Evolutionary conservation across 2,797 vertebrate species (phyloP).

Genomic region (Onychomys leucogaster): DNA sequence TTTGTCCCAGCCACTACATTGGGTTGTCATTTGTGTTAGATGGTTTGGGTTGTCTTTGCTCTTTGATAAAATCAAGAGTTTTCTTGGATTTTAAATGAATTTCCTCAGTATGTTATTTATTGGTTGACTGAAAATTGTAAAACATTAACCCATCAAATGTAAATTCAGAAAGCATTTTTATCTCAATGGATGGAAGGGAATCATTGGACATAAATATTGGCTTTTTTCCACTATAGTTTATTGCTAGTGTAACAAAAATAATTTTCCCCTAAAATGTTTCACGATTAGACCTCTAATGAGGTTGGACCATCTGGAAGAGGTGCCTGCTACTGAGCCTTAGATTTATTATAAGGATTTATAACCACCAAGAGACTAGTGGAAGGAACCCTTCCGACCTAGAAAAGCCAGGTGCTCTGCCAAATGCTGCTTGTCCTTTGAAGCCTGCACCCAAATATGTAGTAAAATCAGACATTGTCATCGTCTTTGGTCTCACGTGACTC

Average conservation of each 20-base stretch:
- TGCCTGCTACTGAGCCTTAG: not conserved
- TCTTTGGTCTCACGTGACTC: constrained; percentile 21
- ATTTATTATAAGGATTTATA: not conserved
- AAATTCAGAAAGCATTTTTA: constrained; percentile 45
- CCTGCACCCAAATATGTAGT: not conserved
- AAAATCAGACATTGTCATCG: constrained; percentile 32
- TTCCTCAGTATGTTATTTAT: not conserved
- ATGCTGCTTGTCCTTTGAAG: constrained; percentile 53
- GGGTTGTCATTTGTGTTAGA: not conserved
- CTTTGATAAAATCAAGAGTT: constrained; percentile 48
- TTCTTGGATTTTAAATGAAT: constrained; percentile 9
- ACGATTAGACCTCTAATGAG: not conserved
- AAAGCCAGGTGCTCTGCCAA: constrained; percentile 43
- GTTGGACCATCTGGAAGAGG: not conserved
- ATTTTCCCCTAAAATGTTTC: not conserved
- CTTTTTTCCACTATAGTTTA: constrained; percentile 10
- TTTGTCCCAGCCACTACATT: not conserved
- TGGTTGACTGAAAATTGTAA: not conserved
- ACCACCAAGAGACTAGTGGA: not conserved
- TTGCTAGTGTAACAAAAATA: constrained; percentile 22
- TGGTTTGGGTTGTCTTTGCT: constrained; percentile 4
- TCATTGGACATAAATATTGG: not conserved
- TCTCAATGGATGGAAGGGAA: constrained; percentile 21
- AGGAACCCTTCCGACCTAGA: not conserved
- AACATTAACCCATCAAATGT: not conserved